phyloP scores from a whole-genome alignment of 2,113 vertebrate species.

The Falcunculus frontatus region DNA sequence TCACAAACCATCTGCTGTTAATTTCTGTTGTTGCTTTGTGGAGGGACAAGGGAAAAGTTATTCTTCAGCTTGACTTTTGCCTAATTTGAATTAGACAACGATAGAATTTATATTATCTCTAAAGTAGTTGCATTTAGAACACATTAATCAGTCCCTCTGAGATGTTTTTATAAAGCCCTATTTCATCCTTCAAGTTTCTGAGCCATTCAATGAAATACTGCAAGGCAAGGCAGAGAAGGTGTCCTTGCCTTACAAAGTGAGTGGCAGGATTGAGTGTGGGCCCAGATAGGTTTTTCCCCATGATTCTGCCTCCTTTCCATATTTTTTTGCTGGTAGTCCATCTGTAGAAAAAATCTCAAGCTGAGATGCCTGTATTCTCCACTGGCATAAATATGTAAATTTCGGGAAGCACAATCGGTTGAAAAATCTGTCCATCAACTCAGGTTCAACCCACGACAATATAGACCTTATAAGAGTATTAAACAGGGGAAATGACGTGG shows the following conservation, averaged over 20 bases:
- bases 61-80: not conserved
- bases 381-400: no score
- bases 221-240: not conserved
- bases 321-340: not conserved
- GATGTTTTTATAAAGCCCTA: not conserved
- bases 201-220: not conserved
- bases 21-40: not conserved
- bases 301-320: not conserved
- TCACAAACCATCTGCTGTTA: slow-evolving; percentile 12
- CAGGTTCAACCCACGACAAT: no score
- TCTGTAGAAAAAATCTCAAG: not conserved
- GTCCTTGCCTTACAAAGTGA: not conserved
- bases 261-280: not conserved
- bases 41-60: not conserved
- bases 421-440: no score
- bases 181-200: not conserved
- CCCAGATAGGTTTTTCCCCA: not conserved
- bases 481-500: rapidly evolving
- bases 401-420: no score
- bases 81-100: not conserved
- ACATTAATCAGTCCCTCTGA: not conserved
- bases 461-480: not conserved
- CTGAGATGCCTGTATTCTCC: no score
- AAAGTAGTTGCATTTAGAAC: not conserved
- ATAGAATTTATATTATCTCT: not conserved